Conservation (phyloP, 2,888 invertebrate genomes). For the Seira musarum region DNA sequence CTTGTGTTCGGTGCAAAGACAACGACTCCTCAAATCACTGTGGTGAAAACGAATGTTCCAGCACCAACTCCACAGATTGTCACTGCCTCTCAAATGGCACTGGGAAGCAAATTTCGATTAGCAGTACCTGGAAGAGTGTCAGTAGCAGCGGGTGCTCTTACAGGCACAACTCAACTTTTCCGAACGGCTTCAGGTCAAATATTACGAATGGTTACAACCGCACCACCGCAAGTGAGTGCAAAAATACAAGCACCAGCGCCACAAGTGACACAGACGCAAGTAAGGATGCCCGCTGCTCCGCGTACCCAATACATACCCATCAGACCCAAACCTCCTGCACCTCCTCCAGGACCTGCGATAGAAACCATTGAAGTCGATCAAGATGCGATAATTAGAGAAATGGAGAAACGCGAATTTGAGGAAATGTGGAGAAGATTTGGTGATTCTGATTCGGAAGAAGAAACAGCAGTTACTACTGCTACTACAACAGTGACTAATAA, state of each 20-base stretch:
- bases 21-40: not conserved
- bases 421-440: conserved; percentile 44
- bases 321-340: conserved; percentile 10
- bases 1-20: conserved; percentile 10
- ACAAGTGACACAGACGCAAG: not conserved
- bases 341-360: not conserved
- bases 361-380: too few species aligned
- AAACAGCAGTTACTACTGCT: conserved; percentile 38
- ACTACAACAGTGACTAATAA: too few species aligned
- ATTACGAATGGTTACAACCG: conserved; percentile 20
- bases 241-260: not conserved
- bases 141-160: not conserved
- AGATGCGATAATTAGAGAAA: not conserved
- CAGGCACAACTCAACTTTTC: not conserved
- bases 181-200: conserved; percentile 41
- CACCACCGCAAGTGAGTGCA: not conserved
- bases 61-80: not conserved
- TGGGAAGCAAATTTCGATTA: not conserved
- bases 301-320: too few species aligned
- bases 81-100: conserved; percentile 18
- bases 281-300: too few species aligned
- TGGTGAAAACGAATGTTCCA: too few species aligned
- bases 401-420: not conserved
- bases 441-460: conserved; percentile 36
- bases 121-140: not conserved